These are phyloP conservation scores for Nyctibius grandis DNA, from an alignment of 2,797 vertebrate genomes.

Conservation along the genomic window DNA sequence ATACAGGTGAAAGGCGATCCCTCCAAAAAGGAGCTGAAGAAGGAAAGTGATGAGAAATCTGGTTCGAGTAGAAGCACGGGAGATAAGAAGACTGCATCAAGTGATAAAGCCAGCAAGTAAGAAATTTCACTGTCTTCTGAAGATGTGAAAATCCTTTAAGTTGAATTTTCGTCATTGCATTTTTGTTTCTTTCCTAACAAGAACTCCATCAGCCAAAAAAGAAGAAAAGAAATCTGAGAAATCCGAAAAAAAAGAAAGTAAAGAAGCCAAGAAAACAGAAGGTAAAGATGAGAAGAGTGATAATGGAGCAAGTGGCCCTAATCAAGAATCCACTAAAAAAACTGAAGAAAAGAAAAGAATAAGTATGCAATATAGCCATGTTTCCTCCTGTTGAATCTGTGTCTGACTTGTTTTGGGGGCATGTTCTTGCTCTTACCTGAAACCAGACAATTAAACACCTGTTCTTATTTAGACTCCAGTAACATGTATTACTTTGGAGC, in stretches of 20 bases:
- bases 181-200: constrained; percentile 56
- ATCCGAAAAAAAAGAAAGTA: constrained; percentile 87
- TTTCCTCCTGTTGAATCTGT: constrained; percentile 47
- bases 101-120: constrained; percentile 83
- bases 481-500: neutral
- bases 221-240: constrained; percentile 97
- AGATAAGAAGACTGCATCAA: constrained; percentile 84
- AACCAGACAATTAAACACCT: neutral
- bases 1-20: constrained; percentile 93
- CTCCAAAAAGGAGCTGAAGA: constrained; percentile 94
- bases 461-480: neutral
- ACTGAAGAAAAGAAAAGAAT: constrained; percentile 88
- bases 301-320: constrained; percentile 74
- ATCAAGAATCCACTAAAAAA: constrained; percentile 82
- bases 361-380: constrained; percentile 75
- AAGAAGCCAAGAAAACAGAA: constrained; percentile 88
- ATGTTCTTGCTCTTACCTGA: neutral
- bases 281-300: constrained; percentile 84
- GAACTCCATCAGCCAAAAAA: constrained; percentile 86
- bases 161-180: neutral
- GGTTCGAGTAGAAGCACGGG: constrained; percentile 77
- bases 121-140: neutral
- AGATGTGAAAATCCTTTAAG: neutral
- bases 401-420: constrained; percentile 21
- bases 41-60: constrained; percentile 89